Base-by-base conservation (phyloP, 2,797 vertebrate genomes). In the Sarcoramphus papa region DNA sequence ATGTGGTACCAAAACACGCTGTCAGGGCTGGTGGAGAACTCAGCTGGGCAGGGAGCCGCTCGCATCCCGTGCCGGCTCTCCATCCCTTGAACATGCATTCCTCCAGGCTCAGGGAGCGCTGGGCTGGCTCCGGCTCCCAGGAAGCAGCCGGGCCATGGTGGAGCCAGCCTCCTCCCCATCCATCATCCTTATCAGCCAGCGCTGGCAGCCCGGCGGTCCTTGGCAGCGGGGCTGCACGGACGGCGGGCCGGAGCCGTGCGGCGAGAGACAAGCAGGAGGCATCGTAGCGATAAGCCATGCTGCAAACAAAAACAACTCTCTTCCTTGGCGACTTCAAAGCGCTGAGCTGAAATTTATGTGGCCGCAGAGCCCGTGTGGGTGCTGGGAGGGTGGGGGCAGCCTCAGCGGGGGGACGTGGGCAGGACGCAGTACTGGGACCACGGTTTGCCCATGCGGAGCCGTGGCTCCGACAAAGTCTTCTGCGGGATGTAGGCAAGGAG, bases 111-210 rank as follows among this genome's bases (percentile, higher is more conserved):
- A 96, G 96, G 97, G 95, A 95, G 94, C 31, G 35, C 92, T 94
- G 92, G 95, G 97, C 97, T 96, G 97, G 98, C 98, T 98, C 97
- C 51, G 77, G 97, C 98, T 98, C 98, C 98, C 98, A 98, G 98
- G 98, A 98, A 99, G 98, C 98, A 92, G 97, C 97, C 86, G 31
- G 98, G 98, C 98, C 98, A 25, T 93, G 93, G 98, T 99, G 99
- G 99, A 99, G 99, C 99, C 99, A 99, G 98, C 97, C 97, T 98
- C 97, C 96, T 98, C 97, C 97, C 97, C 98, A 99, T 99, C 98
- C 99, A 99, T 99, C 99, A 99, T 97, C 97, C 99, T 99, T 99
- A 99, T 99, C 99, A 98, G 98, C 82, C 28, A 48, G 98, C n/a
- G 96, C 98, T 99, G 99, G 98, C 98, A 94, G 98, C 95, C 87